These are phyloP conservation scores for Cotesia chilonis DNA, from an alignment of 1,140 invertebrate genomes.

Conservation along the genomic window DNA sequence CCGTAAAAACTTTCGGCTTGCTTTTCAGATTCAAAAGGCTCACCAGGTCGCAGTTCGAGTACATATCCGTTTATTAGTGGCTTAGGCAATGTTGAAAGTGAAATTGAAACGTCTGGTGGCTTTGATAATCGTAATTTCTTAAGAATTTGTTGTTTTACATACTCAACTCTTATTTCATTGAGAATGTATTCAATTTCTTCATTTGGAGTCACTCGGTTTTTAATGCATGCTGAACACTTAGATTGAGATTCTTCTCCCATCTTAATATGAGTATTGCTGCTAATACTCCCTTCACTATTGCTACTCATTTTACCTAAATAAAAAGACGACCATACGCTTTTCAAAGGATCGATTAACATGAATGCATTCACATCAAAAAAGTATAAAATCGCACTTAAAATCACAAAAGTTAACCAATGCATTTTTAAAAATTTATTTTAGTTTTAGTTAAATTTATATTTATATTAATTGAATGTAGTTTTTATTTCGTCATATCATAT, in stretches of 20 bases:
- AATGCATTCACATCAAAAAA: slow-evolving; percentile 23
- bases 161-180: slow-evolving; percentile 74
- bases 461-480: neutral
- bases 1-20: slow-evolving; percentile 78
- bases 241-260: slow-evolving; percentile 29
- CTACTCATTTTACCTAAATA: slow-evolving; percentile 44
- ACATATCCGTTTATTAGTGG: slow-evolving; percentile 73
- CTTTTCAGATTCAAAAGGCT: slow-evolving; percentile 55
- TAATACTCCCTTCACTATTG: neutral
- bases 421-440: slow-evolving; percentile 38
- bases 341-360: slow-evolving; percentile 52
- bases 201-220: slow-evolving; percentile 49
- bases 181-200: slow-evolving; percentile 57
- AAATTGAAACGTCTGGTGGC: slow-evolving; percentile 71
- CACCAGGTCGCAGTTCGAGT: slow-evolving; percentile 57
- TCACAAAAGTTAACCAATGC: slow-evolving; percentile 17
- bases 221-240: slow-evolving; percentile 51
- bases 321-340: slow-evolving; percentile 50
- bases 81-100: slow-evolving; percentile 71
- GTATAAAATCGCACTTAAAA: slow-evolving; percentile 38
- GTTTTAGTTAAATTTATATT: slow-evolving; percentile 31
- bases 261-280: neutral
- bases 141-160: slow-evolving; percentile 83
- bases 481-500: neutral
- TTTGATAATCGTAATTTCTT: slow-evolving; percentile 78